Evolutionary conservation across 2,797 vertebrate species (phyloP).

Genomic region (Falco columbarius): DNA sequence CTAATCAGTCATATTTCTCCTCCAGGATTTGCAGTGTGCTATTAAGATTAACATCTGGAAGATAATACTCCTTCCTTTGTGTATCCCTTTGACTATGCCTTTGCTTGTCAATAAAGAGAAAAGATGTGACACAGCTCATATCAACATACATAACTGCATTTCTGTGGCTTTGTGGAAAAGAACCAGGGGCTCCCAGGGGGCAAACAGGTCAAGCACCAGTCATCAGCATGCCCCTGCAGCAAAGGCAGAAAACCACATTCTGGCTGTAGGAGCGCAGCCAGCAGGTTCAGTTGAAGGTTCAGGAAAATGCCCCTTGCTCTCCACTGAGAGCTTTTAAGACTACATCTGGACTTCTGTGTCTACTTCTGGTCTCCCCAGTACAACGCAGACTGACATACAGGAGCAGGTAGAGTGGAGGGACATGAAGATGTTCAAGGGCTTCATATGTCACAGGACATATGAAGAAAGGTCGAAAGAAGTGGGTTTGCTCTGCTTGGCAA

Average conservation of each 20-base stretch:
- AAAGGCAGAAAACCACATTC: not conserved
- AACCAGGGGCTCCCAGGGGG: rapidly evolving
- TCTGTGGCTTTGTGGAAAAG: not conserved
- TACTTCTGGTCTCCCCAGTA: not conserved
- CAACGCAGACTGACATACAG: not conserved
- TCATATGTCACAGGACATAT: not conserved
- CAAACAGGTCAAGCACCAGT: not conserved
- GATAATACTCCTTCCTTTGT: not conserved
- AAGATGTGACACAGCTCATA: not conserved
- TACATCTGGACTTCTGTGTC: not conserved
- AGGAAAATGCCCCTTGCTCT: not conserved
- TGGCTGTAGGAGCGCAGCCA: not conserved
- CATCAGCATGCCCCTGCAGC: not conserved
- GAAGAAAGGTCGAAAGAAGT: not conserved
- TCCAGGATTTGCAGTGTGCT: not conserved
- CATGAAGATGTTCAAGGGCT: not conserved
- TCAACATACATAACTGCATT: not conserved
- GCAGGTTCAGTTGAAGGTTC: not conserved
- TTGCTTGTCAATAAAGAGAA: not conserved
- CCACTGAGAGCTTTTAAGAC: not conserved
- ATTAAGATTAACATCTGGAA: not conserved
- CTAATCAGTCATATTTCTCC: not conserved
- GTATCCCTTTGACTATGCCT: not conserved
- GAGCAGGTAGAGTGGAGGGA: not conserved
- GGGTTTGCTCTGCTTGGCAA: not conserved